A percentile compares a stretch with the other conserved stretches of the same genome.
Evolutionary conservation across 2,797 vertebrate species (phyloP).

Genomic region (Galago senegalensis): DNA sequence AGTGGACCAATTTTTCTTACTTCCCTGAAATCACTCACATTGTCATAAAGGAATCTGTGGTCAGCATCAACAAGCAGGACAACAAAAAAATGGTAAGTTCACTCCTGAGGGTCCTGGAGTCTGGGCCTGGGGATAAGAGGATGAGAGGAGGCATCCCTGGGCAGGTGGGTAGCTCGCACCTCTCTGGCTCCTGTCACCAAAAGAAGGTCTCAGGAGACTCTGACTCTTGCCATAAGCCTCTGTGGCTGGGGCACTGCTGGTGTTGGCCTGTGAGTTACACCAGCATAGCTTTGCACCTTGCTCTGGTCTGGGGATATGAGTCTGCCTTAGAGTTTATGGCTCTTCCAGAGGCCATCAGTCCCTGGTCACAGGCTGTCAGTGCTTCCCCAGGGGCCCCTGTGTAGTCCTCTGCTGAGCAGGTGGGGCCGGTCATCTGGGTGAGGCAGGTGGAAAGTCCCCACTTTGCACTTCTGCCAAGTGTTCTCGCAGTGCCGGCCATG

Average conservation of each 20-base stretch:
- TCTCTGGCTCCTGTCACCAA: not conserved
- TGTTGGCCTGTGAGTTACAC: not conserved
- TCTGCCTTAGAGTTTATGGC: not conserved
- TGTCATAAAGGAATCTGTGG: conserved; percentile 93
- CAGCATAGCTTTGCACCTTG: not conserved
- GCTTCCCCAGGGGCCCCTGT: not conserved
- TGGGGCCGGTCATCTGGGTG: not conserved
- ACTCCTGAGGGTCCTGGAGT: not conserved
- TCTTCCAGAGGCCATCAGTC: not conserved
- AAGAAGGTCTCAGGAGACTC: not conserved
- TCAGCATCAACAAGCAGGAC: conserved; percentile 97
- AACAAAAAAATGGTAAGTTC: conserved; percentile 96
- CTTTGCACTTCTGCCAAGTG: not conserved
- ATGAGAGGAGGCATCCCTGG: not conserved
- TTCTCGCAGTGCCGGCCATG: not conserved
- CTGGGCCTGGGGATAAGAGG: not conserved
- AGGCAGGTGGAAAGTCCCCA: not conserved
- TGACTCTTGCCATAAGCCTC: not conserved
- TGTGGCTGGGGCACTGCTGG: not conserved
- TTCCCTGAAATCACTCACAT: conserved; percentile 98
- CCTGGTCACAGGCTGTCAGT: not conserved
- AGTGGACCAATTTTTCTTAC: conserved; percentile 95
- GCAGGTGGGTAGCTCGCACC: not conserved
- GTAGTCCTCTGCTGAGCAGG: not conserved
- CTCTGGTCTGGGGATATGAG: not conserved